A percentile compares a stretch with the other conserved stretches of the same genome.
Conservation (phyloP, 2,113 vertebrate genomes). For the Prolemur simus region DNA sequence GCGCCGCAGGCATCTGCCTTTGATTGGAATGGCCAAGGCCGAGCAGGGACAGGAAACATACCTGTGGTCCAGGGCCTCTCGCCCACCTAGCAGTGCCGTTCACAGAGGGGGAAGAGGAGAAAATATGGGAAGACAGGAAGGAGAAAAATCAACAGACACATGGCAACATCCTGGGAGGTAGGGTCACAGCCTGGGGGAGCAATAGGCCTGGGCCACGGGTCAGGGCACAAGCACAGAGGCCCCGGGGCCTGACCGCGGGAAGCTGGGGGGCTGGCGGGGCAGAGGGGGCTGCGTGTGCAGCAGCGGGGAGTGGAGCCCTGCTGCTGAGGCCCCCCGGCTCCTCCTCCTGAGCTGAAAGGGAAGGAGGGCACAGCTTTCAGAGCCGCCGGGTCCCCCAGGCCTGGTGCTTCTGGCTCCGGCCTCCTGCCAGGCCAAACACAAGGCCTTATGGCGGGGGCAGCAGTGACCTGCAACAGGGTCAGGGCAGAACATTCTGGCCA, state of each 20-base stretch:
- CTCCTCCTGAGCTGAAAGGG: not conserved
- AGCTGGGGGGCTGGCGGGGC: not conserved
- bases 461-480: not conserved
- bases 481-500: not conserved
- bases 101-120: slow-evolving; percentile 66
- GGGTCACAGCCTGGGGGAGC: slow-evolving; percentile 66
- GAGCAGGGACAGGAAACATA: slow-evolving; percentile 76
- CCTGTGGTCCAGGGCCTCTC: slow-evolving; percentile 69
- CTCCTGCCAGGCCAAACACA: not conserved
- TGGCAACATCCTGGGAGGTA: slow-evolving; percentile 76
- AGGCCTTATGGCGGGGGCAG: not conserved
- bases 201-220: slow-evolving; percentile 52
- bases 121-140: slow-evolving; percentile 71
- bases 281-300: not conserved
- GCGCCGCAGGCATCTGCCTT: not conserved
- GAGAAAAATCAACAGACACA: slow-evolving; percentile 70
- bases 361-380: not conserved
- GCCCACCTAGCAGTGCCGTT: slow-evolving; percentile 68
- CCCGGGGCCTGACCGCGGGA: not conserved
- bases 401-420: not conserved
- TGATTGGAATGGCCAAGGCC: not conserved
- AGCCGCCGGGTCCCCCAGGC: rapidly evolving
- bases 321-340: not conserved
- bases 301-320: not conserved
- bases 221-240: slow-evolving; percentile 75